Conservation (phyloP, 2,113 vertebrate genomes). For the Lamprotornis superbus region DNA sequence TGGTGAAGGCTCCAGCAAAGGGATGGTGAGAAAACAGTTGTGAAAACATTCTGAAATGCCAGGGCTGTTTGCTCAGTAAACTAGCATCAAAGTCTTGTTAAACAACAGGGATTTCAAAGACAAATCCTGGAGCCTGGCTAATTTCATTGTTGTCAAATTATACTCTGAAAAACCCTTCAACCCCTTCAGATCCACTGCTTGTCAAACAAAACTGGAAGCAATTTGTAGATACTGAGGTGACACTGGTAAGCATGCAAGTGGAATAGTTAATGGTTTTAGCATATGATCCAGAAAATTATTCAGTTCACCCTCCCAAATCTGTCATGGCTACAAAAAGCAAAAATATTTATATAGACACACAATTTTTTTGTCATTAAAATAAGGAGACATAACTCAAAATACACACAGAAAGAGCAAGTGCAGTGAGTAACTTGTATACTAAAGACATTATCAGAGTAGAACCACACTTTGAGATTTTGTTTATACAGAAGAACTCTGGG, state of each 20-base stretch:
- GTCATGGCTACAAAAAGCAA: background rate
- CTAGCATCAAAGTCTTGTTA: background rate
- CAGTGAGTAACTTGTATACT: background rate
- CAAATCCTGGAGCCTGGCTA: background rate
- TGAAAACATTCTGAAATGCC: background rate
- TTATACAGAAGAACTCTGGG: background rate
- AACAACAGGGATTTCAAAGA: background rate
- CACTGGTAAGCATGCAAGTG: background rate
- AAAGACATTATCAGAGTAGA: conserved; percentile 27
- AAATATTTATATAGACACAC: background rate
- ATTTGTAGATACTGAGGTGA: background rate
- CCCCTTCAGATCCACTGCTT: background rate
- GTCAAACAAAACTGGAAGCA: background rate
- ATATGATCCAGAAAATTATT: background rate
- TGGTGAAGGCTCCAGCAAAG: background rate
- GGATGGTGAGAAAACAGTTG: background rate
- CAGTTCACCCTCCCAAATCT: background rate
- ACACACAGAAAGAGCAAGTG: conserved; percentile 3
- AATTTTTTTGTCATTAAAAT: background rate
- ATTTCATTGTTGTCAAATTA: background rate
- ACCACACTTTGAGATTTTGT: conserved; percentile 6
- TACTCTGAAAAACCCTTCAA: background rate
- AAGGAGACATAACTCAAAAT: background rate
- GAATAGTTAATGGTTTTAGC: background rate
- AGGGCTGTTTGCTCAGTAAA: background rate